Evolutionary conservation across 2,113 vertebrate genomes (phyloP), one percentile per base, ranked within the genome.

Genomic region (Callionymus lyra): DNA sequence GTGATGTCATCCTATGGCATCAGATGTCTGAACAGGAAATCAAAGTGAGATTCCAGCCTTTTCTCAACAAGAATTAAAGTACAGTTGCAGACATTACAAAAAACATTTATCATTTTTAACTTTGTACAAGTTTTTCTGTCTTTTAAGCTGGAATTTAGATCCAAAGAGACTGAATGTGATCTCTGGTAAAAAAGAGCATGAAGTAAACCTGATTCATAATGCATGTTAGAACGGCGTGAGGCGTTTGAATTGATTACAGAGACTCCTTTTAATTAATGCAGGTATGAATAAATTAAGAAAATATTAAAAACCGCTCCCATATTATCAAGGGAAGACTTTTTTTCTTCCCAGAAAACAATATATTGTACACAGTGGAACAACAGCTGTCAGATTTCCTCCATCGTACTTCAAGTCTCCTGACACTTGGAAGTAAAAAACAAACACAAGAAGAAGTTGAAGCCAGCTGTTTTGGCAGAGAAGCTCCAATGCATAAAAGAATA

Each of bases 191-290:
- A 19, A 51, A 34, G 56, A 47, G n/a, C 53, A 44, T 43, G 59
- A 70, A 13, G 38, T 41, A 67, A 47, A 61, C 54, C 62, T 34
- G 15, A 65, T 51, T 59, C 57, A 58, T 55, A 59, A 56, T 70
- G 63, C 66, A 74, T 72, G 76, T 80, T 71, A 65, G 63, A 72
- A 68, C 64, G 66, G 68, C 47, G 65, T 82, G 68, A 81, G 83
- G 81, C 75, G 69, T 74, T 59, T 72, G 53, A 76, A 76, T 74
- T 76, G 64, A 81, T 85, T 82, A 80, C 67, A 72, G 59, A 68
- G 58, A 75, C 75, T 65, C 43, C 41, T 61, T 76, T 79, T 74
- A 84, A 84, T 80, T 79, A 81, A 76, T 56, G 52, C 71, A 63
- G 53, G 52, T 64, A 74, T 76, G 78, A 83, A 82, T 83, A 80